A percentile compares a stretch with the other conserved stretches of the same genome.
Conservation (phyloP, 2,888 invertebrate genomes). For the Dolichopus griseipennis region DNA sequence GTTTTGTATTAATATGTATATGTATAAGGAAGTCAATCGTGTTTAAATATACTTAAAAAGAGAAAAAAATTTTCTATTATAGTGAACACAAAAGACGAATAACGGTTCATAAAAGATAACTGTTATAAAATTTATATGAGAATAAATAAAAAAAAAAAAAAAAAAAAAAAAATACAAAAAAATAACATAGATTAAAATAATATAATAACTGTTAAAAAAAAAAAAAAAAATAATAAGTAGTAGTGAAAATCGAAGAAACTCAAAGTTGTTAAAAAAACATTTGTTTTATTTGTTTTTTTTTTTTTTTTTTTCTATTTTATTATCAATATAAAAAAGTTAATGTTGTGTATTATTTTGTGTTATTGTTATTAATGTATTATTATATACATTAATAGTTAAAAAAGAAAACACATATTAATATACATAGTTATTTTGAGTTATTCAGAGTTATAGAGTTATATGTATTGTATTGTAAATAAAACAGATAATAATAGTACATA, state of each 20-base stretch:
- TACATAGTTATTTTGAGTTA: too few relatives aligned
- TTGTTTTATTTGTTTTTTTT: background rate
- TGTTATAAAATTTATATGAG: slow-evolving; percentile 4
- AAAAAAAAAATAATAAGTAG: too few relatives aligned
- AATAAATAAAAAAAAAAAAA: background rate
- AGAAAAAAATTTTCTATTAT: background rate
- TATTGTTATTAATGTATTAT: background rate
- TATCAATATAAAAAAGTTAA: background rate
- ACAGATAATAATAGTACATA: background rate
- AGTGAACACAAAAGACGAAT: background rate
- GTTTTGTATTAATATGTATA: too few relatives aligned
- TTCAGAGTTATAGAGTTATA: too few relatives aligned
- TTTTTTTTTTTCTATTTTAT: background rate
- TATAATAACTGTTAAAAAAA: background rate
- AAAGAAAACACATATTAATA: too few relatives aligned
- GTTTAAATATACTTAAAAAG: too few relatives aligned
- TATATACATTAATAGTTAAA: too few relatives aligned
- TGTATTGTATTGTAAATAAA: too few relatives aligned
- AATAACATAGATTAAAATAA: background rate
- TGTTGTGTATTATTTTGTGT: background rate
- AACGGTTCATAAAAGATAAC: background rate
- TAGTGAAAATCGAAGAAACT: too few relatives aligned
- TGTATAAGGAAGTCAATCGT: too few relatives aligned
- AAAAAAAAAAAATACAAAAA: too few relatives aligned
- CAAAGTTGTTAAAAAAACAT: background rate